Evolutionary conservation across 2,888 invertebrate species (phyloP).

Genomic region (Tipula unca): DNA sequence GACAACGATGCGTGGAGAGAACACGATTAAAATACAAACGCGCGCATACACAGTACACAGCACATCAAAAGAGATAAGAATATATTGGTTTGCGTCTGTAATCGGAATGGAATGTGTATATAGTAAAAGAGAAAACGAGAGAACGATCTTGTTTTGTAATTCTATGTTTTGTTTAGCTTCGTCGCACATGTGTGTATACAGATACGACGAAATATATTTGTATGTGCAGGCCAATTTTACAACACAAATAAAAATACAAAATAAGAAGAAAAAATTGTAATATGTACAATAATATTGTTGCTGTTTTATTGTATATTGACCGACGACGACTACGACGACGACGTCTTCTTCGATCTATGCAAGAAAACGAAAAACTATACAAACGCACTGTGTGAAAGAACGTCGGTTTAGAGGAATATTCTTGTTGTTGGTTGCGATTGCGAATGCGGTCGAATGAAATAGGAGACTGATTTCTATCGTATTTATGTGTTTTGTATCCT

Average conservation of each 20-base stretch:
- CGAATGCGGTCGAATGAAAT: no score
- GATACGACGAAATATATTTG: not conserved
- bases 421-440: not conserved
- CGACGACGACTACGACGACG: not conserved
- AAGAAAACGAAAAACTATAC: not conserved
- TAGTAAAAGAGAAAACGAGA: not conserved
- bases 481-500: no score
- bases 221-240: not conserved
- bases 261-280: not conserved
- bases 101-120: not conserved
- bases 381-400: no score
- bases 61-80: not conserved
- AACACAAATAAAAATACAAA: not conserved
- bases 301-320: not conserved
- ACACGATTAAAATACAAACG: not conserved
- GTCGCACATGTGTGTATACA: not conserved
- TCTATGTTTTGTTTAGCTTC: not conserved
- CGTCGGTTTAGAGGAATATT: not conserved
- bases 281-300: not conserved
- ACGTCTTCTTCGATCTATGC: not conserved
- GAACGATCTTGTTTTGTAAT: not conserved
- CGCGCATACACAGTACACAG: not conserved
- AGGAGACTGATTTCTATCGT: no score
- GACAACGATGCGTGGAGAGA: not conserved
- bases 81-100: not conserved